Evolutionary conservation across 2,113 vertebrate species (phyloP).

Genomic region (Hystrix cristata): DNA sequence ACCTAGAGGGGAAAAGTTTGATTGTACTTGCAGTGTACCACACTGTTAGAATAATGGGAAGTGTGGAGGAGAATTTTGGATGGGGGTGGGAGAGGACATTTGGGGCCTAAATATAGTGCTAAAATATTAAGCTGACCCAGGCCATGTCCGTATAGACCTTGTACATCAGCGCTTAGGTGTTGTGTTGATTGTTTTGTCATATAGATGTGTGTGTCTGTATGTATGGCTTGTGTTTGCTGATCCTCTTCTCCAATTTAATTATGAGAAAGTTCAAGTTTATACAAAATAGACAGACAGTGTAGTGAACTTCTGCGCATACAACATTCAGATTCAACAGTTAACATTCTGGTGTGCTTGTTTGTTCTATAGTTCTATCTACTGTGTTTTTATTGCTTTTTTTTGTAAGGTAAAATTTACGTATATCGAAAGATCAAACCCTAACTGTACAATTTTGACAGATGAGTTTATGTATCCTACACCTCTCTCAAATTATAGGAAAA

Average conservation of each 20-base stretch:
- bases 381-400: neutral
- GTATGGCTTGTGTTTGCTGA: neutral
- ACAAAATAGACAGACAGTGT: neutral
- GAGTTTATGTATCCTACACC: neutral
- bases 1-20: no score
- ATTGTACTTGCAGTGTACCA: no score
- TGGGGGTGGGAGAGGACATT: neutral
- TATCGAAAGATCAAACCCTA: neutral
- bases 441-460: neutral
- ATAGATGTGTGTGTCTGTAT: neutral
- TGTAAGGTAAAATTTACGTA: neutral
- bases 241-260: neutral
- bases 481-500: neutral
- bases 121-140: neutral
- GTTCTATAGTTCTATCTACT: neutral
- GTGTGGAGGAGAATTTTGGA: neutral
- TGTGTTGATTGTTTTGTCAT: neutral
- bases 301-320: neutral
- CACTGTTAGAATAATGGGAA: neutral
- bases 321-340: neutral
- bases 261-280: neutral
- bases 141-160: neutral
- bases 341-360: neutral
- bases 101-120: neutral
- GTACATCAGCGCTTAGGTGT: neutral